A percentile compares a stretch with the other conserved stretches of the same genome.
These are phyloP conservation scores for Phyllostomus discolor DNA, from an alignment of 2,113 vertebrate species.

Conservation along the genomic window DNA sequence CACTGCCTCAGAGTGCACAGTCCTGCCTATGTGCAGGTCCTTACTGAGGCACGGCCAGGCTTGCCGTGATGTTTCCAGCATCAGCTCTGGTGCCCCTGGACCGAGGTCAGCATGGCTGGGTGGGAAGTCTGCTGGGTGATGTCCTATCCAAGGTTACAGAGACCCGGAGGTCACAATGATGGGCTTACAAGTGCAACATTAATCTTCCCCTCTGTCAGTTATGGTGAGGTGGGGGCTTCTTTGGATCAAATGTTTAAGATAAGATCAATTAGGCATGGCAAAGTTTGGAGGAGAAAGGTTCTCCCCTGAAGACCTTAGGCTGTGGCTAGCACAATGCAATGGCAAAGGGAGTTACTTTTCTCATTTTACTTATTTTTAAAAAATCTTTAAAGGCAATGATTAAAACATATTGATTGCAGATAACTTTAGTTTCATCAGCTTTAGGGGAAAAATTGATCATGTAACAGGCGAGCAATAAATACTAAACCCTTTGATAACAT, in stretches of 20 bases:
- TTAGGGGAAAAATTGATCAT: neutral
- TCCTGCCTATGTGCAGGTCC: neutral
- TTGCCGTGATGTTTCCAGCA: neutral
- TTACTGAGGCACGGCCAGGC: neutral
- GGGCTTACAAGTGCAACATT: neutral
- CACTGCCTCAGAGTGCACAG: neutral
- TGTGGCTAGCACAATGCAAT: neutral
- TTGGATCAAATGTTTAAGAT: neutral
- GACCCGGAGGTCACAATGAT: neutral
- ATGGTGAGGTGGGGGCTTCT: neutral
- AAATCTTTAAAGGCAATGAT: neutral
- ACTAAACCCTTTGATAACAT: neutral
- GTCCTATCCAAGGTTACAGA: neutral
- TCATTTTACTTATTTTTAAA: neutral
- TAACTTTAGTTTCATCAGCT: neutral
- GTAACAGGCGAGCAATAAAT: neutral
- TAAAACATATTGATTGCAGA: neutral
- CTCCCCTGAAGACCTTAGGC: neutral
- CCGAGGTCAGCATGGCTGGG: neutral
- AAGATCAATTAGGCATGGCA: neutral
- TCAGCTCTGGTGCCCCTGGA: neutral
- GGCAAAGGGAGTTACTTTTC: neutral
- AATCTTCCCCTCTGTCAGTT: neutral
- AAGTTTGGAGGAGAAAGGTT: neutral
- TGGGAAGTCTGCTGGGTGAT: neutral